These are phyloP conservation scores for Gila orcuttii DNA, from an alignment of 2,113 vertebrate species.

Conservation along the genomic window DNA sequence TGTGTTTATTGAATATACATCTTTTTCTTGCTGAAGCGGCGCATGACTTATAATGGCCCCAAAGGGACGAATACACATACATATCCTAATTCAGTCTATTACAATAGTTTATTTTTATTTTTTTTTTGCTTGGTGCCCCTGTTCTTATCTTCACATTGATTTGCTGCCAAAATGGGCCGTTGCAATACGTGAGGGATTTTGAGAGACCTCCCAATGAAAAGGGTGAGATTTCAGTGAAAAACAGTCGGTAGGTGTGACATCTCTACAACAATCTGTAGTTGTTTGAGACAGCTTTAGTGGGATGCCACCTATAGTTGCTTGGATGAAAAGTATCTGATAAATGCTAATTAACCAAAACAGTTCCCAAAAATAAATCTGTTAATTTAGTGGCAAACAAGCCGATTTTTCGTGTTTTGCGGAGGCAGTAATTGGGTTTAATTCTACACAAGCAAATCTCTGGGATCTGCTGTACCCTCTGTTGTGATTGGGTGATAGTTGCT, in stretches of 20 bases:
- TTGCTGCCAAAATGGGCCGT: neutral
- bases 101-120: neutral
- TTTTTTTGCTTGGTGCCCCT: neutral
- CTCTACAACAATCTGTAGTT: neutral
- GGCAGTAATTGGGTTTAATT: conserved; percentile 13
- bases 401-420: conserved; percentile 5
- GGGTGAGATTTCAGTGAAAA: conserved; percentile 22
- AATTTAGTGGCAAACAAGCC: neutral
- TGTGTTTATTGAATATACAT: conserved; percentile 30
- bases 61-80: conserved; percentile 13
- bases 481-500: neutral
- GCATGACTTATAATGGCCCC: neutral
- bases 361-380: conserved; percentile 10
- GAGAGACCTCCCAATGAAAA: conserved; percentile 1
- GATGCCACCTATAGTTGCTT: conserved; percentile 7
- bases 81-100: conserved; percentile 12
- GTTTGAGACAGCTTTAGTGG: neutral
- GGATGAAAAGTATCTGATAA: conserved; percentile 20
- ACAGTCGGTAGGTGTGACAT: conserved; percentile 18
- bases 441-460: conserved; percentile 23
- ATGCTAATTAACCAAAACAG: conserved; percentile 32
- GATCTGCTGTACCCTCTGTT: conserved; percentile 4
- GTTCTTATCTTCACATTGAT: conserved; percentile 28
- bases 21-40: conserved; percentile 1
- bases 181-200: neutral